Conservation (phyloP, 2,888 invertebrate genomes). For the Fabriciana adippe region DNA sequence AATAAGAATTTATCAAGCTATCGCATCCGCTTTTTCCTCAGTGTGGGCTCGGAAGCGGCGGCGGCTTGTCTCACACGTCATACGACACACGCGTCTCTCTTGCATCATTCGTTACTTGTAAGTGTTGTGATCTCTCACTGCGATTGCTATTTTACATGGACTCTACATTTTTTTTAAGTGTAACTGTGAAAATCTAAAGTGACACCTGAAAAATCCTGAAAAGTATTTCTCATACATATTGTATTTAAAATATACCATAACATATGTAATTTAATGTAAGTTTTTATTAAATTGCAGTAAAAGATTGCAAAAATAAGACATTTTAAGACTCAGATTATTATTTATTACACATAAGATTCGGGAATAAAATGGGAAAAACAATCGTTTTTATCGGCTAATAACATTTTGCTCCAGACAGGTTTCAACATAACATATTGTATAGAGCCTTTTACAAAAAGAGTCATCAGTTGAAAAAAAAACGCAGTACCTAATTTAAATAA, state of each 20-base stretch:
- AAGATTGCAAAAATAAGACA: too few relatives aligned
- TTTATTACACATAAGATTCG: too few relatives aligned
- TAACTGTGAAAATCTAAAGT: background rate
- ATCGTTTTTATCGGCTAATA: too few relatives aligned
- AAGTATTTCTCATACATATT: background rate
- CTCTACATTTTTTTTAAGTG: slow-evolving; percentile 2
- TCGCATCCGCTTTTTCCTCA: background rate
- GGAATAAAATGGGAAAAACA: too few relatives aligned
- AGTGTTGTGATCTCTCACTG: background rate
- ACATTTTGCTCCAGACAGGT: too few relatives aligned
- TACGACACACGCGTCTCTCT: slow-evolving; percentile 9
- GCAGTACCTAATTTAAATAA: too few relatives aligned
- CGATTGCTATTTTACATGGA: background rate
- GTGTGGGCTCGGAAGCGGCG: slow-evolving; percentile 19
- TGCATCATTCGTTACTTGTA: slow-evolving; percentile 18
- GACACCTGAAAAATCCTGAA: background rate
- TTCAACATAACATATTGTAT: too few relatives aligned
- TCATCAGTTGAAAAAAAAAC: too few relatives aligned
- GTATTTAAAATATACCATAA: background rate
- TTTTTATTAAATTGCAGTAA: too few relatives aligned
- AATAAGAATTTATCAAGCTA: slow-evolving; percentile 13
- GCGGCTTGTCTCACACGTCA: slow-evolving; percentile 11
- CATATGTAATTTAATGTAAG: too few relatives aligned
- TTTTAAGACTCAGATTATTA: too few relatives aligned
- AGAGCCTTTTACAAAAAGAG: too few relatives aligned